Conservation (phyloP, 2,888 invertebrate species). For the Drosophila borealis region DNA sequence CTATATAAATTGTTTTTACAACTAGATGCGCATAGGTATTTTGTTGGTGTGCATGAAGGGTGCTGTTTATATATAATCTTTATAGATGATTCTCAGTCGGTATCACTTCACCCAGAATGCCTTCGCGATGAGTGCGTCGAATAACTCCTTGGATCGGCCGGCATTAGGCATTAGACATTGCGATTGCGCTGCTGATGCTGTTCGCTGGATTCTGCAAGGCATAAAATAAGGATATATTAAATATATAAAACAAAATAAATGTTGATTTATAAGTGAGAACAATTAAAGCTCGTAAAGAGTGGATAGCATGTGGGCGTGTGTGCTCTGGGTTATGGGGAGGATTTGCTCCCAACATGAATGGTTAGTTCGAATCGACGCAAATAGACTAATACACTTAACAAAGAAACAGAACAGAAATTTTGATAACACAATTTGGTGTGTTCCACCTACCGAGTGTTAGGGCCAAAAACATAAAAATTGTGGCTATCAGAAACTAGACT, state of each 20-base stretch:
- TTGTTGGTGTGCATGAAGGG: slow-evolving; percentile 37
- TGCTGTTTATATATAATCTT: slow-evolving; percentile 29
- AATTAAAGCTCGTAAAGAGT: no score
- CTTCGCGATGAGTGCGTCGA: slow-evolving; percentile 44
- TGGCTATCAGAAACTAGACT: no score
- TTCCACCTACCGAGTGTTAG: slow-evolving; percentile 53
- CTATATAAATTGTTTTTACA: slow-evolving; percentile 14
- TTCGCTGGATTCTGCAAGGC: slow-evolving; percentile 29
- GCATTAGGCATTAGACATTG: slow-evolving; percentile 54
- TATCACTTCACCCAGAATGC: slow-evolving; percentile 52
- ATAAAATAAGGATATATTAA: slow-evolving; percentile 7
- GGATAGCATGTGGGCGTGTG: no score
- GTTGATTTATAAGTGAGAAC: no score
- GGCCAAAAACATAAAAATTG: slow-evolving; percentile 18
- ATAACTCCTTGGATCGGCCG: slow-evolving; percentile 57
- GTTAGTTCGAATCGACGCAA: slow-evolving; percentile 12
- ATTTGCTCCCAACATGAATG: background rate
- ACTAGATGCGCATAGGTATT: slow-evolving; percentile 9
- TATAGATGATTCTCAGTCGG: slow-evolving; percentile 77
- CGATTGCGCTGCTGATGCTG: slow-evolving; percentile 4
- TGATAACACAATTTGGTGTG: slow-evolving; percentile 1
- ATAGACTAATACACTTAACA: background rate
- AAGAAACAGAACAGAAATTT: slow-evolving; percentile 1
- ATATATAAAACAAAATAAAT: no score
- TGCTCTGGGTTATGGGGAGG: no score